Base-by-base conservation (phyloP, 2,113 vertebrate genomes). In the Platanista minor region DNA sequence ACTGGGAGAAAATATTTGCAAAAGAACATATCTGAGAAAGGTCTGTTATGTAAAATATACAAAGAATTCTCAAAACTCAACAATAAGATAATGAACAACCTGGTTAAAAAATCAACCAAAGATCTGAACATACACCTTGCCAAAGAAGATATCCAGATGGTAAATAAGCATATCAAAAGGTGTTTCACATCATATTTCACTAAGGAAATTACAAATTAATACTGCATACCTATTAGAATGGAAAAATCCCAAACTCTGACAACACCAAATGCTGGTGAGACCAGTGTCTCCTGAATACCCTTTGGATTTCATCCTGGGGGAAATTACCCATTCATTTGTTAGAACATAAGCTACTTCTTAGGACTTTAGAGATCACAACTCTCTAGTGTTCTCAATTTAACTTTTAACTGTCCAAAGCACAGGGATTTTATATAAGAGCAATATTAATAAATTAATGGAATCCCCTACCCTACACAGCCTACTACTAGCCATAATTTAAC, bases 401-500 rank as follows among this genome's bases (percentile, higher is more conserved):
- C 1, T 14, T 4, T 67, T 72, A 43, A 23, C 11, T 33, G 14
- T 72, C 33, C 59, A 78, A 49, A 78, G 12, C 12, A 72, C 27
- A 27, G 6, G 10, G 1, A 12, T 93, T 75, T 81, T 7, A 12
- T 49, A 8, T 8, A 41, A n/a, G 20, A 64, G 52, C 11, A 61
- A 17, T 13, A 4, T 1, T 57, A 52, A 20, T 39, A 61, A 46
- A 61, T 6, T 29, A 54, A 64, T 5, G 17, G 25, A 90, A 46
- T 1, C 4, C 5, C 15, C 20, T 75, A 8, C 3, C 12, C 18
- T 81, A 14, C 27, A n/a, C 0, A 36, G 4, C 1, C 4, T 5
- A 29, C 12, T 72, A 6, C 0, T 8, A 43, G 9, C 66, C 31
- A 78, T 20, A n/a, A 49, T 2, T 2, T 8, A 43, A 11, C 18